phyloP scores from a whole-genome alignment of 2,888 invertebrate genomes.

The Phaonia tiefii region DNA sequence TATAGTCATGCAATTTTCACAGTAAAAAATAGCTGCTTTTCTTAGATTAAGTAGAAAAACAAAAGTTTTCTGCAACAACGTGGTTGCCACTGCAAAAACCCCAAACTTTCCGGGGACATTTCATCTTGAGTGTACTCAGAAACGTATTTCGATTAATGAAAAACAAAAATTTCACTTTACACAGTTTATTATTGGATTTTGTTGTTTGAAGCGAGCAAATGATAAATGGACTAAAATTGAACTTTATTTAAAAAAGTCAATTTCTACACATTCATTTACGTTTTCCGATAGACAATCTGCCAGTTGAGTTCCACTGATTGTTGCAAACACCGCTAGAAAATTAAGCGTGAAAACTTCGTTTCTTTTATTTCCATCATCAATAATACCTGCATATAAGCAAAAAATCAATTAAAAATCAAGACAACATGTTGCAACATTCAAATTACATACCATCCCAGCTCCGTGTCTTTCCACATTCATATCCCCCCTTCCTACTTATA shows the following conservation, averaged over 20 bases:
- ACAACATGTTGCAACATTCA: slow-evolving; percentile 40
- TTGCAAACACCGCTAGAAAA: neutral
- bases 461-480: too few relatives aligned
- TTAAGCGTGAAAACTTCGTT: slow-evolving; percentile 29
- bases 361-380: neutral
- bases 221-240: slow-evolving; percentile 50
- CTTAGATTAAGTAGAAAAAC: too few relatives aligned
- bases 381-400: neutral
- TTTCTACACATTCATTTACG: neutral
- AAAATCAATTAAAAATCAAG: slow-evolving; percentile 45
- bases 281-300: slow-evolving; percentile 35
- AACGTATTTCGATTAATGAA: slow-evolving; percentile 57
- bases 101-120: too few relatives aligned
- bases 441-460: neutral
- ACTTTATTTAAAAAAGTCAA: slow-evolving; percentile 45
- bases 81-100: too few relatives aligned
- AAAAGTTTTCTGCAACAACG: too few relatives aligned
- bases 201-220: slow-evolving; percentile 19
- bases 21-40: too few relatives aligned
- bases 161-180: slow-evolving; percentile 61
- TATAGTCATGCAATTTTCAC: too few relatives aligned
- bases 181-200: slow-evolving; percentile 29
- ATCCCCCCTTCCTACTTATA: slow-evolving; percentile 10
- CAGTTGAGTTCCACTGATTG: slow-evolving; percentile 2
- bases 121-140: slow-evolving; percentile 23